Evolutionary conservation across 2,888 invertebrate species (phyloP), one percentile per base, ranked within the genome.

Genomic region (Apocheima hispidaria): DNA sequence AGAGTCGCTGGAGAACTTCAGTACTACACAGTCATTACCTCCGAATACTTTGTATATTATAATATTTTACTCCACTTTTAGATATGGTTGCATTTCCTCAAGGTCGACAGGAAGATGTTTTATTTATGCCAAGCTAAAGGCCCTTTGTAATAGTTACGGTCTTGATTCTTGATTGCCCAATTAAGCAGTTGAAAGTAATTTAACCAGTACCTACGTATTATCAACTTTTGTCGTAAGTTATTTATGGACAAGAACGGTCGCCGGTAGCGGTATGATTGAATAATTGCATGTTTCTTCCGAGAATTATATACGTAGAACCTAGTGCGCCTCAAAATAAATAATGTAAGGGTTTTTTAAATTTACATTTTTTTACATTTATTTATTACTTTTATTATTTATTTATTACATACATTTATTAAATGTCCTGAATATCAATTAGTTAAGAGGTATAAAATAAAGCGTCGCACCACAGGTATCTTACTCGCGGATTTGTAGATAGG

Each of bases 161-260:
- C 46, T 51, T 44, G 44, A 56, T 51, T 51, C 46, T 51, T 44
- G 44, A 56, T 51, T 51, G 50, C 46, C 54, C 55, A 55, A 61
- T 55, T 55, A 61, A 50, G 51, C 28, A 7, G 51, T 59, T 59
- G 46, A 59, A 59, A 52, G 52, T 52, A 52, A 59, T 16, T 46
- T 46, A 46, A 46, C 46, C 30, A 59, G 58, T 16, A 21, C 16
- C 41, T 26, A 21, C 16, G 49, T 26, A 10, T 26, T 28, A 44
- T 44, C 28, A 16, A 28, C 16, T 9, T 28, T 44, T 44, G 44
- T 43, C 23, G 43, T 23, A 43, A 26, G 28, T 23, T 30, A 43
- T 59, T 38, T 59, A 38, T 46, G 28, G 44, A 14, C 7, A n/a
- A 28, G 12, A 9, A 33, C 26, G 36, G 38, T 5, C 3, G 16